Evolutionary conservation across 2,797 vertebrate genomes (phyloP).

Genomic region (Chaetodon trifasciatus): DNA sequence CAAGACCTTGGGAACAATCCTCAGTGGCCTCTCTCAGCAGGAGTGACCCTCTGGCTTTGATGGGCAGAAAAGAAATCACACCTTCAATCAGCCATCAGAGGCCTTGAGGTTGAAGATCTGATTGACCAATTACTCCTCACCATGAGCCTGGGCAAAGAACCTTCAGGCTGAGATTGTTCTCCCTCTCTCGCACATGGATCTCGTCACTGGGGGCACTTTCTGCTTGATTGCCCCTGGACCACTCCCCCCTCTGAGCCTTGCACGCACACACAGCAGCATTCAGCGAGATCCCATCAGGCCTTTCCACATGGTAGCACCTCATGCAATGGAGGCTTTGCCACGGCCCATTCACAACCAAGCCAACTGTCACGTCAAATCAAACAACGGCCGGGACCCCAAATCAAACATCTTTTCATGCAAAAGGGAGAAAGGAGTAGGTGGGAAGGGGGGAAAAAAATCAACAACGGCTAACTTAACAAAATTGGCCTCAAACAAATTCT

Average conservation of each 20-base stretch:
- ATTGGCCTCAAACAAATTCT: conserved; percentile 75
- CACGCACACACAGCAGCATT: conserved; percentile 62
- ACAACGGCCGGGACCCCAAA: conserved; percentile 75
- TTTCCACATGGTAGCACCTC: conserved; percentile 81
- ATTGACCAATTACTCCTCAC: conserved; percentile 83
- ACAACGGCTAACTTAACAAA: conserved; percentile 80
- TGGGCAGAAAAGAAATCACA: conserved; percentile 81
- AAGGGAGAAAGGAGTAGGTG: conserved; percentile 58
- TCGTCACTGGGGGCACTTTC: conserved; percentile 77
- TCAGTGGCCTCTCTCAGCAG: conserved; percentile 60
- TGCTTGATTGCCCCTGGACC: conserved; percentile 82
- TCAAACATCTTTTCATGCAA: conserved; percentile 80
- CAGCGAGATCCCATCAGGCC: conserved; percentile 78
- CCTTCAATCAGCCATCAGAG: conserved; percentile 82
- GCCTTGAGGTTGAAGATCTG: conserved; percentile 80
- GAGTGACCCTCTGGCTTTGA: conserved; percentile 71
- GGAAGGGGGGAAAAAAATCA: conserved; percentile 54
- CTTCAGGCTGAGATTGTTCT: conserved; percentile 78
- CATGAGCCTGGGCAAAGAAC: conserved; percentile 69
- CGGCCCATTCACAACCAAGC: conserved; percentile 79
- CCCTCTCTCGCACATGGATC: conserved; percentile 69
- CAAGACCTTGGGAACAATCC: conserved; percentile 58
- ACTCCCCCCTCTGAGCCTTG: conserved; percentile 64
- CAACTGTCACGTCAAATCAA: conserved; percentile 83
- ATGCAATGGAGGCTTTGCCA: conserved; percentile 72